Base-by-base conservation (phyloP, 2,113 vertebrate species). In the Periophthalmus modestus region DNA sequence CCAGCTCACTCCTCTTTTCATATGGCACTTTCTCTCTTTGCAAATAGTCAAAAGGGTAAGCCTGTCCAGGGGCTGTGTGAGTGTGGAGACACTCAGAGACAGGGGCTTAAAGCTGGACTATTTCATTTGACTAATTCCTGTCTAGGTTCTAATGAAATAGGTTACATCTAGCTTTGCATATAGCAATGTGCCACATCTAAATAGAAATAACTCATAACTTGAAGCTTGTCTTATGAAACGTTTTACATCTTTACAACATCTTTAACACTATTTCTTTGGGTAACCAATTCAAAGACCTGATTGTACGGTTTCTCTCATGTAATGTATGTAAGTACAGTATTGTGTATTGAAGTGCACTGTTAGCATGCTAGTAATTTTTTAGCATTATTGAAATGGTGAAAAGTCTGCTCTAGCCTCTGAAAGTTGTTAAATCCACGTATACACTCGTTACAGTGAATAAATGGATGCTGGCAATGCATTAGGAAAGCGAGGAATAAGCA, bases 31-130 rank as follows among this genome's bases (percentile, higher is more conserved):
- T 74, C 52, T 81, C 71, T 85, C 62, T 59, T 59, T 76, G 86
- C 81, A 87, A 89, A 79, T 74, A 70, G 85, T 87, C 61, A 82
- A 90, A 93, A 93, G 87, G 91, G 80, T 88, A 88, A 89, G 85
- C 85, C 86, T 89, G 75, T 91, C 89, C 89, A 88, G 85, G 59
- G 91, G 89, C 91, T 86, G 81, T 88, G 82, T 84, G 84, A 82
- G 82, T 79, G 75, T 77, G 77, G 72, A 71, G 72, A 80, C 73
- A 24, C 75, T 59, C 43, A 81, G 65, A 88, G 88, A 89, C 85
- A 86, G 86, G 81, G 80, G 73, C 82, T 89, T 77, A 69, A 62
- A 62, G 59, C 59, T 34, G 28, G 5, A 34, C 59, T 62, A 19
- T 62, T 34, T 18, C 24, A 62, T 62, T 62, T 62, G 24, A 34